Base-by-base conservation (phyloP, 1,140 invertebrate genomes). In the Temnothorax longispinosus region DNA sequence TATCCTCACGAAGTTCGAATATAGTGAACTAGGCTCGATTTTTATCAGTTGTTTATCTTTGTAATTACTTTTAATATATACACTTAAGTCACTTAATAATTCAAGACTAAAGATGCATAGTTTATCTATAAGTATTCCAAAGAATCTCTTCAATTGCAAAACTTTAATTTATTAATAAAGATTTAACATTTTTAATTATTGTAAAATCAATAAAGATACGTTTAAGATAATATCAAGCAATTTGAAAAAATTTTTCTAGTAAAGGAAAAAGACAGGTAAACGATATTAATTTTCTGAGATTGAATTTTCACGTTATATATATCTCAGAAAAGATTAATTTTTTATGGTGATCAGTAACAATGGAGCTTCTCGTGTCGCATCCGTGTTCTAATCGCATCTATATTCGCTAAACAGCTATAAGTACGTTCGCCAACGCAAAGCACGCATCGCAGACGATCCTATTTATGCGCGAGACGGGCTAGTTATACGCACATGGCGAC, bases 1-100 rank as follows among this genome's bases (percentile, higher is more conserved):
- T 86, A 47, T 91, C 52, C 77, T 21, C 13, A 67, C 8, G 56
- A 81, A 67, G n/a, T 8, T 75, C 82, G 90, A 90, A 88, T 69
- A 44, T 69, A 77, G 60, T 50, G 52, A 84, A 75, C 82, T 86
- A 88, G 44, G 27, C 38, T 41, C 60, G 74, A 64, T 74, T 72
- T 87, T 54, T 58, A 69, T 38, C 47, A 35, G 18, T 2, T 44
- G 5, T 2, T 69, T 13, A 52, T 65, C 13, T 38, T 47, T 67
- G 4, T 11, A 27, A 52, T 52, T 64, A 47, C 2, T 41, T 18
- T 21, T 35, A 35, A 2, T 35, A 78, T 3, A 38, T 3, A 38
- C 6, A 27, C 27, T 27, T 27, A 27, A 27, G 27, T n/a, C 4
- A 54, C 38, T 41, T 11, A 47, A 11, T 44, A 10, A 50, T 47